Evolutionary conservation across 2,888 invertebrate species (phyloP).

Genomic region (Platycheirus rosarum): DNA sequence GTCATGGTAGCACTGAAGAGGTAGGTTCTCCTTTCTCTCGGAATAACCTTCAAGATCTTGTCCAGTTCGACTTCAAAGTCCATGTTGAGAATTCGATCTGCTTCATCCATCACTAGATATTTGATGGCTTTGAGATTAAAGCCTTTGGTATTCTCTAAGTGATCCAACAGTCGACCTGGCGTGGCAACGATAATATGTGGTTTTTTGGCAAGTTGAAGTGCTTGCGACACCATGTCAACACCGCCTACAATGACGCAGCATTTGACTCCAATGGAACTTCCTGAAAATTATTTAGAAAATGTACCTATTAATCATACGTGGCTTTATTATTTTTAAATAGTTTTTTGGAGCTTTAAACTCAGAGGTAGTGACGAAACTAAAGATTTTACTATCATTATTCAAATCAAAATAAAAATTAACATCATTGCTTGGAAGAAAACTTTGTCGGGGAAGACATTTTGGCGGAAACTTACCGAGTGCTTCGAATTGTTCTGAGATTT

Average conservation of each 20-base stretch:
- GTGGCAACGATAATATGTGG: slow-evolving; percentile 99
- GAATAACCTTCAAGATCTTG: slow-evolving; percentile 94
- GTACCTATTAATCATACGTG: no score
- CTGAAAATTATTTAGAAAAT: slow-evolving; percentile 83
- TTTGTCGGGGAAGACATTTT: not conserved
- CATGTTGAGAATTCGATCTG: slow-evolving; percentile 99
- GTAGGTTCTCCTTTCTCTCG: slow-evolving; percentile 94
- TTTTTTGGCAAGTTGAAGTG: slow-evolving; percentile 94
- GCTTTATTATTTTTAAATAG: not conserved
- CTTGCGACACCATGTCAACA: slow-evolving; percentile 98
- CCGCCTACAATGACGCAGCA: slow-evolving; percentile 99
- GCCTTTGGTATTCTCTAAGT: slow-evolving; percentile 98
- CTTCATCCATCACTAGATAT: slow-evolving; percentile 99
- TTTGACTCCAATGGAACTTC: slow-evolving; percentile 95
- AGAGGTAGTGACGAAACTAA: slow-evolving; percentile 82
- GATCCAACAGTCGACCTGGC: slow-evolving; percentile 97
- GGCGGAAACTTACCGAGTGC: slow-evolving; percentile 89
- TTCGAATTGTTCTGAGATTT: slow-evolving; percentile 99
- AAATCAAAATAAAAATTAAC: slow-evolving; percentile 77
- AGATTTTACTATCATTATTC: slow-evolving; percentile 77
- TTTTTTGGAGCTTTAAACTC: slow-evolving; percentile 69
- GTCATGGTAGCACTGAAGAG: slow-evolving; percentile 99
- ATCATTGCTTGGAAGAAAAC: slow-evolving; percentile 76
- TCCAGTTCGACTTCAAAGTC: slow-evolving; percentile 99
- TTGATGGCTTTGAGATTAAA: slow-evolving; percentile 95